A percentile compares a stretch with the other conserved stretches of the same genome.
Evolutionary conservation across 1,140 invertebrate genomes (phyloP).

Genomic region (Ganaspis sp.): DNA sequence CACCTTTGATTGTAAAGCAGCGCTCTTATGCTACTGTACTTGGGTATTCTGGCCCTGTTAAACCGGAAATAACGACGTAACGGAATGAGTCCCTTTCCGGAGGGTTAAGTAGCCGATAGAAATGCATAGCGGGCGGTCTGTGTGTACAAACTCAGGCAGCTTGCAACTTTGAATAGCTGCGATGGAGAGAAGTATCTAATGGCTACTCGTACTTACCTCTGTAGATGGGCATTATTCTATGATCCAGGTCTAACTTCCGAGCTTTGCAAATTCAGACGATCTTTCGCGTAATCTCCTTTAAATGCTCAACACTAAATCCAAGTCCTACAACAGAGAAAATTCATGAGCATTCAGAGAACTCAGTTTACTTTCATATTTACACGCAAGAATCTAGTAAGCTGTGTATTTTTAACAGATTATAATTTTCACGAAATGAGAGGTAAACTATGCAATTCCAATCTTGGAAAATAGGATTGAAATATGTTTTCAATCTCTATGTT

Average conservation of each 20-base stretch:
- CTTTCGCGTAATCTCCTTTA: conserved; percentile 12
- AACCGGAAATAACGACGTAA: conserved; percentile 53
- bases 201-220: conserved; percentile 2
- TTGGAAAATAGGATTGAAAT: too few relatives aligned
- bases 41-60: conserved; percentile 36
- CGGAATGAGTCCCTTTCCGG: conserved; percentile 39
- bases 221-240: conserved; percentile 18
- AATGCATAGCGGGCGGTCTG: conserved; percentile 64
- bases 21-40: conserved; percentile 8
- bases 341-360: background rate
- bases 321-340: background rate
- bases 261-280: conserved; percentile 11
- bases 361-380: background rate
- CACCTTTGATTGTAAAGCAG: conserved; percentile 6
- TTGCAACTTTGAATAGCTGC: conserved; percentile 55
- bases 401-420: too few relatives aligned
- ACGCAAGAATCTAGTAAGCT: background rate
- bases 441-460: too few relatives aligned
- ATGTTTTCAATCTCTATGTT: too few relatives aligned
- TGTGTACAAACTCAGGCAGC: conserved; percentile 52
- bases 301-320: conserved; percentile 13
- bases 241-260: conserved; percentile 8
- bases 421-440: too few relatives aligned
- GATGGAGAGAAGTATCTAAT: conserved; percentile 22
- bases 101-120: conserved; percentile 68